Conservation (phyloP, 2,888 invertebrate species). For the Pecten maximus region DNA sequence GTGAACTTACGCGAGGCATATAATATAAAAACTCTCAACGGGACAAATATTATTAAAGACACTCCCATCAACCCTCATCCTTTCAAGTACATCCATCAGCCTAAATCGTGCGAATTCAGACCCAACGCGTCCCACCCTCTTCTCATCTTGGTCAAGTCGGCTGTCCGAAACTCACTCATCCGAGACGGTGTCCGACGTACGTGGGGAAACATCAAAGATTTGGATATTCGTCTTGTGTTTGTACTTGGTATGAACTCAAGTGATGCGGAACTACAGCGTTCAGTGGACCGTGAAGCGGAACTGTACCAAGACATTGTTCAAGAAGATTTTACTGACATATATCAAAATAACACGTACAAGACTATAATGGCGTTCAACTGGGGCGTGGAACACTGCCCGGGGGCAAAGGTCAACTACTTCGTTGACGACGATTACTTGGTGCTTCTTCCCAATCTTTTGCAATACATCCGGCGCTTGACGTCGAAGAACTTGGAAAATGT, state of each 20-base stretch:
- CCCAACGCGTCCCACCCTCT: not conserved
- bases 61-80: not conserved
- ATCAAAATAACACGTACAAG: not conserved
- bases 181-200: not conserved
- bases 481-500: not conserved
- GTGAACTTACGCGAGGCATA: not conserved
- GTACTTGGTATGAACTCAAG: not conserved
- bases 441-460: not conserved
- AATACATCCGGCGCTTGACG: not conserved
- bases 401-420: slow-evolving; percentile 11
- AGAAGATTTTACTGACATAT: not conserved
- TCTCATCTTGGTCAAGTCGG: not conserved
- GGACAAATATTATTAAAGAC: not conserved
- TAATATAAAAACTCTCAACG: not conserved
- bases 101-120: not conserved
- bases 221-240: not conserved
- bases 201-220: not conserved
- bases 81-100: not conserved
- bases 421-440: slow-evolving; percentile 14
- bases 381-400: not conserved
- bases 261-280: not conserved
- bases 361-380: slow-evolving; percentile 13
- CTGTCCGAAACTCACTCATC: not conserved
- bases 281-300: not conserved
- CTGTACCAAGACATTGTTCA: not conserved